Evolutionary conservation across 2,113 vertebrate genomes (phyloP).

Genomic region (Camelus bactrianus): DNA sequence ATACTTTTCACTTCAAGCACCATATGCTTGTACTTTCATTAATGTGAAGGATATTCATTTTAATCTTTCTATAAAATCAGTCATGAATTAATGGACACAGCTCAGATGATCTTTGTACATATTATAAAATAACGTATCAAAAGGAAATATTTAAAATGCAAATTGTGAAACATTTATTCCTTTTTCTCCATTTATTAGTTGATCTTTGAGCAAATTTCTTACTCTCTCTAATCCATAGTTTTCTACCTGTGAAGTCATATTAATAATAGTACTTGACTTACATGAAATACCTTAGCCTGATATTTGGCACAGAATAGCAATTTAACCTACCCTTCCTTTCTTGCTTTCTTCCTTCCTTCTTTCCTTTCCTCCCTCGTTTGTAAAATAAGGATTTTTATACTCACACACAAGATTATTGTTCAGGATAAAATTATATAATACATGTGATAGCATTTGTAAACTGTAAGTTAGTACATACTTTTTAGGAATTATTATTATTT

Average conservation of each 20-base stretch:
- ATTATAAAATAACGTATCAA: background rate
- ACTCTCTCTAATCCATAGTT: background rate
- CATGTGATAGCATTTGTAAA: background rate
- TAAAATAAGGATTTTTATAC: background rate
- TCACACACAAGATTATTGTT: background rate
- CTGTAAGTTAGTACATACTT: background rate
- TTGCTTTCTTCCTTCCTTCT: background rate
- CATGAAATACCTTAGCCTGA: background rate
- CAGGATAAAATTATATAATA: background rate
- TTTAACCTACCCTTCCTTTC: background rate
- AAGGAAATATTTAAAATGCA: background rate
- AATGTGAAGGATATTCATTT: background rate
- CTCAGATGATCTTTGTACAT: background rate
- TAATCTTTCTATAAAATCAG: background rate
- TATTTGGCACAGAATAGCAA: background rate
- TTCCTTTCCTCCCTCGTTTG: background rate
- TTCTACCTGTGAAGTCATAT: background rate
- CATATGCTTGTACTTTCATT: background rate
- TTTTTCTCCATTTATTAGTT: background rate
- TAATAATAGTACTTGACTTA: background rate
- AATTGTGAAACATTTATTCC: background rate
- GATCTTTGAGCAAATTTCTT: background rate
- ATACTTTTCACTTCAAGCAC: background rate
- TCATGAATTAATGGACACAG: background rate
- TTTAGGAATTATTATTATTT: background rate